Evolutionary conservation across 2,888 invertebrate genomes (phyloP).

Genomic region (Eupithecia vulgata): DNA sequence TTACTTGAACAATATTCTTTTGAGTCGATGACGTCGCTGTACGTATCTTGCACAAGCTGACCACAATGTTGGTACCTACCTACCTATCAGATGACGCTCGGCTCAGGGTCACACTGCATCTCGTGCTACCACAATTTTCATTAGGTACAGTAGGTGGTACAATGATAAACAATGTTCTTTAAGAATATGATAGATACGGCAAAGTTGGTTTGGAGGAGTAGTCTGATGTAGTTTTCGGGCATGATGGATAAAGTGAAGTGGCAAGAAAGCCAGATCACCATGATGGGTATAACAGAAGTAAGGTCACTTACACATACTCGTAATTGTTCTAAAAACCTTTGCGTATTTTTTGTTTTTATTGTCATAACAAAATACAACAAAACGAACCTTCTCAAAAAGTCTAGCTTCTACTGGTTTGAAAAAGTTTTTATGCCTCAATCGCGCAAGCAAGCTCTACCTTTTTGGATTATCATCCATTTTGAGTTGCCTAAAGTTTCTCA

Average conservation of each 20-base stretch:
- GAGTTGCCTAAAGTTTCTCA: too few species aligned
- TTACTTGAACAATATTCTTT: not conserved
- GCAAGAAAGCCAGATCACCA: not conserved
- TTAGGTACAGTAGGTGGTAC: not conserved
- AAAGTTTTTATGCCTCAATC: too few species aligned
- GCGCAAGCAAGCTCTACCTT: too few species aligned
- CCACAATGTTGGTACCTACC: slow-evolving; percentile 9
- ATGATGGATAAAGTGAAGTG: not conserved
- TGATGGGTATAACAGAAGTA: too few species aligned
- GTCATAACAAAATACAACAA: too few species aligned
- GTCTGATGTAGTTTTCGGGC: not conserved
- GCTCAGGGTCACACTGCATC: slow-evolving; percentile 33
- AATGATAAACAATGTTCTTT: not conserved
- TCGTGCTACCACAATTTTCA: slow-evolving; percentile 34
- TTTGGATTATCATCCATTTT: too few species aligned
- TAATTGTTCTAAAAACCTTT: too few species aligned
- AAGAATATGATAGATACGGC: not conserved
- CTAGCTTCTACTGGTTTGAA: too few species aligned
- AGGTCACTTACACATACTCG: too few species aligned
- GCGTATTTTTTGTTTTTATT: too few species aligned
- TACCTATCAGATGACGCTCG: slow-evolving; percentile 34
- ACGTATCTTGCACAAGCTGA: not conserved
- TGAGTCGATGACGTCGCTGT: not conserved
- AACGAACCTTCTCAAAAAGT: too few species aligned
- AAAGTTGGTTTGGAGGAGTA: not conserved